Evolutionary conservation across 2,888 invertebrate genomes (phyloP).

Genomic region (Tetranychus piercei): DNA sequence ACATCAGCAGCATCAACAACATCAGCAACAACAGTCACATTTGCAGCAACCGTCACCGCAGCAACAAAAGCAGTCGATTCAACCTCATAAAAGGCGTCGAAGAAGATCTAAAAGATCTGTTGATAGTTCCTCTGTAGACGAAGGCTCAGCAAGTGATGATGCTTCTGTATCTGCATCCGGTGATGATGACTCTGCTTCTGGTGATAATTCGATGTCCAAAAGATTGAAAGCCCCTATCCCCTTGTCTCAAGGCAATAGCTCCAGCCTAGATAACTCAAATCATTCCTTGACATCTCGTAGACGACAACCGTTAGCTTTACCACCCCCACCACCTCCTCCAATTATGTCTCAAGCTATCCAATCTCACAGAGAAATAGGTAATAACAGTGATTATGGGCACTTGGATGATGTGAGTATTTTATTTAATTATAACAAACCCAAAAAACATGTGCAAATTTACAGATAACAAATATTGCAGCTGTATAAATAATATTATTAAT

Average conservation of each 20-base stretch:
- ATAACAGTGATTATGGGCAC: background rate
- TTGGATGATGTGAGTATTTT: background rate
- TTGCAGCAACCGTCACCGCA: background rate
- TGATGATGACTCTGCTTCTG: conserved; percentile 9
- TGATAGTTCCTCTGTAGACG: background rate
- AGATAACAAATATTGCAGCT: too few species aligned
- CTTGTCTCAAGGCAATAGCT: background rate
- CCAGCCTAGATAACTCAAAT: background rate
- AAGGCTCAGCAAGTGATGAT: conserved; percentile 2
- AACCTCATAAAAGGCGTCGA: background rate
- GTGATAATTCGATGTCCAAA: background rate
- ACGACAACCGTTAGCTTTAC: background rate
- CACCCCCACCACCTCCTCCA: background rate
- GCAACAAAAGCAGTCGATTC: background rate
- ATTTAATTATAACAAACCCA: background rate
- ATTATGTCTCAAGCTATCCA: too few species aligned
- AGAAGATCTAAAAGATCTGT: conserved; percentile 6
- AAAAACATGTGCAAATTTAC: background rate
- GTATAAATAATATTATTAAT: background rate
- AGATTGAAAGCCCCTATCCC: background rate
- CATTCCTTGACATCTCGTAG: conserved; percentile 10
- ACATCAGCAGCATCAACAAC: background rate
- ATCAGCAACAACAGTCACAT: background rate
- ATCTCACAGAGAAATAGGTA: conserved; percentile 1
- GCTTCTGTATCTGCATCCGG: background rate